Base-by-base conservation (phyloP, 2,888 invertebrate species). In the Noctua fimbriata region DNA sequence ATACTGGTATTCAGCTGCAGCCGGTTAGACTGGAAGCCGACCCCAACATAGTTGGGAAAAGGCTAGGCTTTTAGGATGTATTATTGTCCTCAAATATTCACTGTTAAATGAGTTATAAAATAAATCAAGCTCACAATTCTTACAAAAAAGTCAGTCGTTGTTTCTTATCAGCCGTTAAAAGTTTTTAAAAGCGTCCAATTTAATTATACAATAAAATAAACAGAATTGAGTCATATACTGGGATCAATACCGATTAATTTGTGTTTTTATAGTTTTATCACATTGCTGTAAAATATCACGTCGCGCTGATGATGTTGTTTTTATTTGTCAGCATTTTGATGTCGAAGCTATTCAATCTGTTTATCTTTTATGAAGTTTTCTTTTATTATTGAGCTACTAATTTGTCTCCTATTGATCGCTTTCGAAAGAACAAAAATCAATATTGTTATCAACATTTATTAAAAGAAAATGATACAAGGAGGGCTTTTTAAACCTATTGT, bases 281-380 rank as follows among this genome's bases (percentile, higher is more conserved):
- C 44, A 49, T 74, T 63, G 71, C 73, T 85, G 85, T 87, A 85
- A 78, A 85, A 86, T 87, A 75, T 83, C 79, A 75, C 85, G 85
- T 72, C 69, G 73, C 58, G 71, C 36, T 72, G 72, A 65, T 69
- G 65, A 63, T 69, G 63, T 67, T 82, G 44, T 71, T 81, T 65
- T 76, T 55, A 65, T 82, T 83, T 78, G 65, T 74, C 32, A 32
- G 52, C 41, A 60, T 49, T 71, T 73, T 49, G 47, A 76, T 66
- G 44, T 74, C 66, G 16, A 10, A 41, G 47, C 52, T 74, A 69
- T 72, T 82, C 28, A 69, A 78, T 52, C 16, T 69, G 41, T 69
- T 75, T 85, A 58, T 75, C n/a, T 70, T 73, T 77, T 52, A 71
- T 58, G 12, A 7, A 58, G 32, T 49, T 82, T 69, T 66, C 49